These are phyloP conservation scores for Lithophane ornitopus DNA, from an alignment of 2,888 invertebrate genomes.

Conservation along the genomic window DNA sequence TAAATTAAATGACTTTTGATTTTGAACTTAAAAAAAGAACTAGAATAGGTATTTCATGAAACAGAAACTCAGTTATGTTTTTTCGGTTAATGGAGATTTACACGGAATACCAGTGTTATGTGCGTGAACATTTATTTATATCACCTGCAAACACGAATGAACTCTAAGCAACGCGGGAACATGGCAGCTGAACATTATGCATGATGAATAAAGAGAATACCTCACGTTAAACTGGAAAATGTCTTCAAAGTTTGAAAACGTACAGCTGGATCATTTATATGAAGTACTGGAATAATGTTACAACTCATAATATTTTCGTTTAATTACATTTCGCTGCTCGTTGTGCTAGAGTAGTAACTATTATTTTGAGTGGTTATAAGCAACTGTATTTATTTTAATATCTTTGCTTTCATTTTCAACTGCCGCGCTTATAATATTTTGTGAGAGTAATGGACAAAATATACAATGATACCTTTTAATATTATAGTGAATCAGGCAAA, in stretches of 20 bases:
- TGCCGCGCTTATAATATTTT: neutral
- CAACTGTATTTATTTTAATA: slow-evolving; percentile 47
- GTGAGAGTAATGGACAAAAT: neutral
- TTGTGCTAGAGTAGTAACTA: slow-evolving; percentile 45
- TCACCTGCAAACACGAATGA: slow-evolving; percentile 55
- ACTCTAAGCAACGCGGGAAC: slow-evolving; percentile 60
- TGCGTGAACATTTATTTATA: slow-evolving; percentile 59
- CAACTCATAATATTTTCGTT: slow-evolving; percentile 65
- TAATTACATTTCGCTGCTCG: slow-evolving; percentile 61
- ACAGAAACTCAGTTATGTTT: neutral
- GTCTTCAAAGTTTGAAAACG: slow-evolving; percentile 55
- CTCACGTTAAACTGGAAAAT: slow-evolving; percentile 58
- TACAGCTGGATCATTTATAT: slow-evolving; percentile 42
- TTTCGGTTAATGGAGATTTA: slow-evolving; percentile 4
- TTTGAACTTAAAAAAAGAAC: neutral
- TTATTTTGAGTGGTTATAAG: slow-evolving; percentile 59
- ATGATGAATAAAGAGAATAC: slow-evolving; percentile 61
- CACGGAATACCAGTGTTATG: slow-evolving; percentile 23
- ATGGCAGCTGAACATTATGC: slow-evolving; percentile 57
- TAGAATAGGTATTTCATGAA: neutral
- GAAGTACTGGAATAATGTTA: slow-evolving; percentile 47
- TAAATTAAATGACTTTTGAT: neutral
- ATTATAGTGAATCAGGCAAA: neutral
- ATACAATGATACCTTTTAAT: neutral
- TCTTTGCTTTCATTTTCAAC: slow-evolving; percentile 14